Evolutionary conservation across 2,797 vertebrate species (phyloP).

Genomic region (Rhabdomys pumilio): DNA sequence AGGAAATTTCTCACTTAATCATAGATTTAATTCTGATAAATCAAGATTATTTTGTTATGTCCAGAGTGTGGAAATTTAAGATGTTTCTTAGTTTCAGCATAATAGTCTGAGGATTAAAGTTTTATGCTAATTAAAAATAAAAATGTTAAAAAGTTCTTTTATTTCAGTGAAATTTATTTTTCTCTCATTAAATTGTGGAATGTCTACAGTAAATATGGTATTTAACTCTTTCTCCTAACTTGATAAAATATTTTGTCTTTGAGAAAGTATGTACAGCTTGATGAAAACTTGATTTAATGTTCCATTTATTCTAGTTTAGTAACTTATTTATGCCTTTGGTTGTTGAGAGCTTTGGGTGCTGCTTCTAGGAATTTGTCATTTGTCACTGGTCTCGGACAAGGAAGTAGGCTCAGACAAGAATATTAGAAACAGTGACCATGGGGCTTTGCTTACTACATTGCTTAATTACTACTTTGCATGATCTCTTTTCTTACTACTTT

Average conservation of each 20-base stretch:
- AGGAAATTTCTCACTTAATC: not conserved
- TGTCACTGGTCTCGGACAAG: not conserved
- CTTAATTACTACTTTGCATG: not conserved
- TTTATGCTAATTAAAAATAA: conserved; percentile 16
- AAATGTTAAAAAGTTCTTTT: conserved; percentile 20
- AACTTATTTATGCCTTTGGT: not conserved
- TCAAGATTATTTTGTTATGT: conserved; percentile 41
- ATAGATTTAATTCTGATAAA: not conserved
- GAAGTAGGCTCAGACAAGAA: not conserved
- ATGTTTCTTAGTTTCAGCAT: not conserved
- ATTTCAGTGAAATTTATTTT: conserved; percentile 33
- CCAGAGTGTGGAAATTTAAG: not conserved
- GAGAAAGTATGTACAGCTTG: conserved; percentile 4
- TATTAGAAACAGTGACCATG: not conserved
- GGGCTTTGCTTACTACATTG: not conserved
- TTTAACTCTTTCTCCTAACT: not conserved
- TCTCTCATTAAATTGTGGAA: not conserved
- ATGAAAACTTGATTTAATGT: not conserved
- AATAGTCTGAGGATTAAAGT: not conserved
- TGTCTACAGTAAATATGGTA: not conserved
- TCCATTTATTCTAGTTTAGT: not conserved
- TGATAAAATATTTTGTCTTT: conserved; percentile 30
- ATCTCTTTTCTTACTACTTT: not conserved
- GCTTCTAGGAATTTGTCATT: not conserved
- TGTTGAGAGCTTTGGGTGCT: not conserved